A percentile compares a stretch with the other conserved stretches of the same genome.
These are phyloP conservation scores for Drosophila auraria DNA, from an alignment of 1,140 invertebrate genomes.

Conservation along the genomic window DNA sequence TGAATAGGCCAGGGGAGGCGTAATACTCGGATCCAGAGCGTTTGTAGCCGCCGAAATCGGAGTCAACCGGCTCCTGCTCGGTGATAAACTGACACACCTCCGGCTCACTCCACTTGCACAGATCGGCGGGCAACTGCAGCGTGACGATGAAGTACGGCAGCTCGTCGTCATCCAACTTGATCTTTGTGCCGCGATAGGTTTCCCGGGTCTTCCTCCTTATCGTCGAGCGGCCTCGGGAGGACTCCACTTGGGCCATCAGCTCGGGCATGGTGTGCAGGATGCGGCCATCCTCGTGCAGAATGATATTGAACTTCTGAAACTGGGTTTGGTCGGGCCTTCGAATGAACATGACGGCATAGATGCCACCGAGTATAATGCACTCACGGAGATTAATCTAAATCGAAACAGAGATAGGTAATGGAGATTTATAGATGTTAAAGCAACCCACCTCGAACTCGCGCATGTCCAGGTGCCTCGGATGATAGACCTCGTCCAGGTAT, in stretches of 20 bases:
- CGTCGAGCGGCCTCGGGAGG: neutral
- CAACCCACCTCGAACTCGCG: conserved; percentile 44
- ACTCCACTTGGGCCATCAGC: conserved; percentile 26
- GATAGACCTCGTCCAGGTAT: conserved; percentile 54
- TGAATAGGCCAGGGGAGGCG: fast-evolving
- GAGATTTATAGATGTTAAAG: no score
- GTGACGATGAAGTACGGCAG: conserved; percentile 60
- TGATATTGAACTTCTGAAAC: conserved; percentile 62
- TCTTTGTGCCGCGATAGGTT: neutral
- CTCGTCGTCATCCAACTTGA: conserved; percentile 19
- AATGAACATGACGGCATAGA: conserved; percentile 63
- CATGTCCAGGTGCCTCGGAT: conserved; percentile 56
- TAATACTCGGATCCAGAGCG: neutral
- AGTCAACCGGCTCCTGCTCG: neutral
- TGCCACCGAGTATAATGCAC: conserved; percentile 64
- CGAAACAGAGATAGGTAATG: no score
- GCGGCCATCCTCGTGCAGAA: conserved; percentile 61
- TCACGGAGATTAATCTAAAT: conserved; percentile 72
- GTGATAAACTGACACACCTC: conserved; percentile 58
- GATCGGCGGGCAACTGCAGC: conserved; percentile 50
- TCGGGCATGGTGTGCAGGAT: conserved; percentile 45
- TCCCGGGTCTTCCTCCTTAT: neutral
- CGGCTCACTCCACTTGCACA: conserved; percentile 70
- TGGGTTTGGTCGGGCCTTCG: conserved; percentile 48
- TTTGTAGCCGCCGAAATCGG: no score